A percentile compares a stretch with the other conserved stretches of the same genome.
Conservation (phyloP, 2,888 invertebrate genomes). For the Trachelus tabidus region DNA sequence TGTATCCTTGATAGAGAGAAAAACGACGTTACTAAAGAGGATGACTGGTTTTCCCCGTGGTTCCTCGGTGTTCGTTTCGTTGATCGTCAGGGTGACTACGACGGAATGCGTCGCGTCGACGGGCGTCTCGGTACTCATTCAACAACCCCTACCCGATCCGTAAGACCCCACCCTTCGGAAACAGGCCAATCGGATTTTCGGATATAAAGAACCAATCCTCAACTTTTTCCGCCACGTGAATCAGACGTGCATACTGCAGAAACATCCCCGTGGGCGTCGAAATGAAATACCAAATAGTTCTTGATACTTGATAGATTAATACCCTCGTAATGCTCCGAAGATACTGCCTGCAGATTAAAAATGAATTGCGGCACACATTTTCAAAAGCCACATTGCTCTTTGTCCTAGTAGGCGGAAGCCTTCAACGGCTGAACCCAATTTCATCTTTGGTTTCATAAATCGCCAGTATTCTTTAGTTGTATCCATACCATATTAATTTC, state of each 20-base stretch:
- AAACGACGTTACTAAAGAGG: not conserved
- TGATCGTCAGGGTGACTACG: constrained; percentile 41
- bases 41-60: not conserved
- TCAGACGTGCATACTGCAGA: constrained; percentile 23
- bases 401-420: not conserved
- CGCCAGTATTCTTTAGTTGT: not conserved
- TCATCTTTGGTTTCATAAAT: not conserved
- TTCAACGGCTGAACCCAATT: not conserved
- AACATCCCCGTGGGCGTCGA: constrained; percentile 34
- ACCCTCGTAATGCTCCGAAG: not conserved
- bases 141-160: constrained; percentile 53
- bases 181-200: constrained; percentile 41
- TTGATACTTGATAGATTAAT: not conserved
- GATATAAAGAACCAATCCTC: constrained; percentile 15
- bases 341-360: not conserved
- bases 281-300: constrained; percentile 15
- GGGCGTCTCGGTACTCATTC: constrained; percentile 55
- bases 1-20: not conserved
- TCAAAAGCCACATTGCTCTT: not conserved
- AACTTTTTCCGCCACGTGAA: constrained; percentile 32
- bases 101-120: constrained; percentile 53
- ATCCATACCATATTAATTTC: not conserved
- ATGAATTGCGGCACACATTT: not conserved
- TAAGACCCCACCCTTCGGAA: constrained; percentile 36
- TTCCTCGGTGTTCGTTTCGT: constrained; percentile 20